phyloP scores from a whole-genome alignment of 2,888 invertebrate genomes.

The Ethmia dodecea region DNA sequence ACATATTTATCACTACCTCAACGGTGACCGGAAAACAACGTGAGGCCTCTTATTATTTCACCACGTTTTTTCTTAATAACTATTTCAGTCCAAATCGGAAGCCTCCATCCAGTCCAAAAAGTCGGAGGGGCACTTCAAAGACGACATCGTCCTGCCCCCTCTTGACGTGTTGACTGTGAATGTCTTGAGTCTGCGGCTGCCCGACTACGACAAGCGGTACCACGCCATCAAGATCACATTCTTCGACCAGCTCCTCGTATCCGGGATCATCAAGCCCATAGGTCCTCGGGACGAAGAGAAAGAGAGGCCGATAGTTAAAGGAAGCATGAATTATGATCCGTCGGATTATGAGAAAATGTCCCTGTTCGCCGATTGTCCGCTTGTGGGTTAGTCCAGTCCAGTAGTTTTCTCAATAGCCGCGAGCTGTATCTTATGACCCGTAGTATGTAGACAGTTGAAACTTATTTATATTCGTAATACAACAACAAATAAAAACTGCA shows the following conservation, averaged over 20 bases:
- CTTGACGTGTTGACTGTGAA: constrained; percentile 39
- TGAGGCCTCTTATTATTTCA: too few species aligned
- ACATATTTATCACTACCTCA: too few species aligned
- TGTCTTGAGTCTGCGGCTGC: constrained; percentile 35
- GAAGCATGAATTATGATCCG: constrained; percentile 51
- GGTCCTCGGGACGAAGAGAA: constrained; percentile 23
- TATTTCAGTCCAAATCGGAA: constrained; percentile 20
- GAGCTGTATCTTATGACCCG: not conserved
- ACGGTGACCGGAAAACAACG: too few species aligned
- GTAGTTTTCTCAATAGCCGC: too few species aligned
- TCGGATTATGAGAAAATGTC: constrained; percentile 63
- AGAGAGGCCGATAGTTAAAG: constrained; percentile 27
- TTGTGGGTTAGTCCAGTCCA: constrained; percentile 40
- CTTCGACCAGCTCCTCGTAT: constrained; percentile 43
- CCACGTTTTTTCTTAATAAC: too few species aligned
- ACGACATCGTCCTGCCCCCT: constrained; percentile 26
- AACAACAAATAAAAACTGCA: too few species aligned
- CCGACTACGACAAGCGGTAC: constrained; percentile 31
- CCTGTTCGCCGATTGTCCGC: constrained; percentile 49
- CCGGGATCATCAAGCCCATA: constrained; percentile 34
- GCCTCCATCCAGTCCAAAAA: constrained; percentile 22
- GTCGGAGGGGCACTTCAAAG: constrained; percentile 23
- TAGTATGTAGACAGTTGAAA: too few species aligned
- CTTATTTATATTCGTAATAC: too few species aligned
- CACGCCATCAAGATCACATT: constrained; percentile 44